Percentiles rank a stretch among this genome's conserved stretches.
Conservation (phyloP, 2,797 vertebrate genomes). For the Lithobates pipiens region DNA sequence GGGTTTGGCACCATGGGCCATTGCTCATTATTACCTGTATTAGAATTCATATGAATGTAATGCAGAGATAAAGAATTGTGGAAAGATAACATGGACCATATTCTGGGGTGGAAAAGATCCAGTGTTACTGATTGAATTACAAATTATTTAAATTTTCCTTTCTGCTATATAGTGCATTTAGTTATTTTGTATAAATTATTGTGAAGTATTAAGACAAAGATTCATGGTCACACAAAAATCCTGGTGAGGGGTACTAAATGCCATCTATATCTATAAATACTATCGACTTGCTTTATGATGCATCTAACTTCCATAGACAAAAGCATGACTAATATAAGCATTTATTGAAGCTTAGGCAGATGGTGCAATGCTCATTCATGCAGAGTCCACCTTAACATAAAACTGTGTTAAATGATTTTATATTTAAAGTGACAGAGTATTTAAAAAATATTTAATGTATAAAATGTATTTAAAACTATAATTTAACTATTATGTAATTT, state of each 20-base stretch:
- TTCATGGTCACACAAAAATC: not conserved
- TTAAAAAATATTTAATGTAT: no score
- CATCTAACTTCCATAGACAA: not conserved
- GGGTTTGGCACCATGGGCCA: not conserved
- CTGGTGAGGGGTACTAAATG: no score
- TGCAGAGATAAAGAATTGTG: not conserved
- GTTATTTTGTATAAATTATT: not conserved
- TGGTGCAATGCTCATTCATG: not conserved
- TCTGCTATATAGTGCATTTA: not conserved
- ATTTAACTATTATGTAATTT: no score
- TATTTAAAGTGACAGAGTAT: no score
- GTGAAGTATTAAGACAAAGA: not conserved
- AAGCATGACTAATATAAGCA: not conserved
- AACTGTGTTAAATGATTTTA: no score
- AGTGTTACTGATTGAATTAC: no score
- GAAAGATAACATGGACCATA: not conserved
- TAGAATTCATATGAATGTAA: no score
- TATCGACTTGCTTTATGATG: not conserved
- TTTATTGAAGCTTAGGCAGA: not conserved
- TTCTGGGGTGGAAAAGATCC: no score
- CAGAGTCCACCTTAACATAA: not conserved
- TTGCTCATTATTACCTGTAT: not conserved
- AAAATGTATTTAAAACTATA: no score
- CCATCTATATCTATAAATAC: not conserved
- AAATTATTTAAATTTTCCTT: no score